Evolutionary conservation across 2,888 invertebrate species (phyloP), one percentile per base, ranked within the genome.

Genomic region (Lycia hirtaria): DNA sequence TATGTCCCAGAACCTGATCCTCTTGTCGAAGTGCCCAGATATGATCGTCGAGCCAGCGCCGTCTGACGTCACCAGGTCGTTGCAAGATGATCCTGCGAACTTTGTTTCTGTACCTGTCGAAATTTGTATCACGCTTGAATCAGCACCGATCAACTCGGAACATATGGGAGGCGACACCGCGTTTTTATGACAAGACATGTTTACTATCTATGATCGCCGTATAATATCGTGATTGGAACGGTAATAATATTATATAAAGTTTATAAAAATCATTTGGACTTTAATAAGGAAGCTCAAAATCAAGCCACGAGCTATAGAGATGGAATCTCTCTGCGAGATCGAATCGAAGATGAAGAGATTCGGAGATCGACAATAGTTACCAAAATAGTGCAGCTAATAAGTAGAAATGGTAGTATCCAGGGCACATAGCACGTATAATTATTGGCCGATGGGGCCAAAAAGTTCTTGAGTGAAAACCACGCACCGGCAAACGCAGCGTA

Each of bases 21-120:
- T 96, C 88, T 98, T 98, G 92, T 99, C 99, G 87, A 97, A 99
- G 92, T 99, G 99, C 19, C 99, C 99, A 75, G 98, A 98, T 75
- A 99, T 97, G 72, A 99, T 97, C 50, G 97, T 96, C 14, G 97
- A 95, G 33, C 97, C 97, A 9, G 96, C 94, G 60, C 96, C 95
- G 80, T 97, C 97, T 56, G 96, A 96, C 66, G 97, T 97, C 68
- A 98, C 98, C 62, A 99, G 93, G 91, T 99, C 99, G 88, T 98
- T 98, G 88, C 98, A 99, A 78, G 97, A 98, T 28, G 98, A 99
- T 33, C 98, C 98, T 54, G 98, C 98, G 80, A 98, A 98, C 88
- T 98, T 97, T 3, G 98, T 98, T 86, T 97, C 96, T 71, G 96
- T 95, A 87, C 96, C 96, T 96, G 89, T 50, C 41, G 53, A 45